phyloP scores from a whole-genome alignment of 2,113 vertebrate species.

The Oryctolagus cuniculus region DNA sequence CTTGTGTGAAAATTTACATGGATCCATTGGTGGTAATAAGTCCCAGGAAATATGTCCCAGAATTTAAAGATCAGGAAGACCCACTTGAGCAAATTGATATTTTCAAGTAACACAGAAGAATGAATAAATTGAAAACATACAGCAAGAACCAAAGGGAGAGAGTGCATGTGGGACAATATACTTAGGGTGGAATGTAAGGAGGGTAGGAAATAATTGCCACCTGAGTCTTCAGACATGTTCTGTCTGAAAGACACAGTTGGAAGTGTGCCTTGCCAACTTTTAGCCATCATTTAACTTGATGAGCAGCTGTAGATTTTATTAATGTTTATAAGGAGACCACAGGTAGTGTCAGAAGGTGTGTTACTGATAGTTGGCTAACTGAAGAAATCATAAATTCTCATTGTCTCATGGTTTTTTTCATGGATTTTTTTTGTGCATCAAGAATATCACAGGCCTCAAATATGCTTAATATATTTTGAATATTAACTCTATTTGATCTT shows the following conservation, averaged over 20 bases:
- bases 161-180: neutral
- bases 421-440: neutral
- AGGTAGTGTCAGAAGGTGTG: neutral
- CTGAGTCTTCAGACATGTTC: neutral
- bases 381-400: neutral
- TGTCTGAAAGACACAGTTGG: neutral
- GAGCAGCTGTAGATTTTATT: neutral
- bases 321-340: neutral
- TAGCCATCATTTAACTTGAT: neutral
- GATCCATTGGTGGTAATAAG: neutral
- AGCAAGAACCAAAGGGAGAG: neutral
- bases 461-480: neutral
- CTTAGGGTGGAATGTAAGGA: neutral
- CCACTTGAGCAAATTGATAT: neutral
- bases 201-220: neutral
- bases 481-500: neutral
- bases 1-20: neutral
- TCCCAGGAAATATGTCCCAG: neutral
- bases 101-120: neutral
- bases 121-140: neutral
- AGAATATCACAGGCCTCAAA: neutral
- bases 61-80: neutral
- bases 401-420: too few species aligned
- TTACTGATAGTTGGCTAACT: neutral
- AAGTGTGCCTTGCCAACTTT: accelerated